Evolutionary conservation across 2,888 invertebrate species (phyloP).

Genomic region (Sarcophaga carnaria): DNA sequence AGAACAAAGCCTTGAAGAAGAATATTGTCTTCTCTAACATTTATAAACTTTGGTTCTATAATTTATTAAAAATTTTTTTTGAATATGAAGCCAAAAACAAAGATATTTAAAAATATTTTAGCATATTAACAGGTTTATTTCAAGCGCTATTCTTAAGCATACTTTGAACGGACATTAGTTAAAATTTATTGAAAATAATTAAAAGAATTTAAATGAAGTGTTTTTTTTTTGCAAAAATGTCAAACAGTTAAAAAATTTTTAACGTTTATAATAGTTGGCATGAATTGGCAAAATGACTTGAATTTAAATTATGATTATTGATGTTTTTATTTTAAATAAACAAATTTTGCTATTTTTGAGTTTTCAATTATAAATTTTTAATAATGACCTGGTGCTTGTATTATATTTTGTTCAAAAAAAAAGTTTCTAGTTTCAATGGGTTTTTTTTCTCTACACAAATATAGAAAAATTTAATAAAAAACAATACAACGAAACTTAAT

Average conservation of each 20-base stretch:
- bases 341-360: background rate
- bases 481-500: slow-evolving; percentile 7
- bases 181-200: background rate
- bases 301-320: slow-evolving; percentile 6
- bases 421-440: slow-evolving; percentile 26
- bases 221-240: slow-evolving; percentile 28
- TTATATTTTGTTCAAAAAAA: too few species aligned
- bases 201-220: background rate
- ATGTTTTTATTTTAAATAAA: too few species aligned
- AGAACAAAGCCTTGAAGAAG: background rate
- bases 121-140: slow-evolving; percentile 42
- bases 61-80: background rate
- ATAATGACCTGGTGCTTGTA: background rate
- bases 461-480: background rate
- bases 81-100: background rate
- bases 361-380: too few species aligned
- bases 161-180: slow-evolving; percentile 17
- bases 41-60: background rate
- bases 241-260: slow-evolving; percentile 47
- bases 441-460: slow-evolving; percentile 9
- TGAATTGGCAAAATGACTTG: slow-evolving; percentile 33
- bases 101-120: background rate
- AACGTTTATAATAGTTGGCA: slow-evolving; percentile 31
- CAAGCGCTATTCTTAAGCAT: slow-evolving; percentile 21
- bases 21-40: background rate